Percentiles rank a stretch among this genome's conserved stretches.
phyloP scores from a whole-genome alignment of 2,888 invertebrate species.

The Hartigia nigra region DNA sequence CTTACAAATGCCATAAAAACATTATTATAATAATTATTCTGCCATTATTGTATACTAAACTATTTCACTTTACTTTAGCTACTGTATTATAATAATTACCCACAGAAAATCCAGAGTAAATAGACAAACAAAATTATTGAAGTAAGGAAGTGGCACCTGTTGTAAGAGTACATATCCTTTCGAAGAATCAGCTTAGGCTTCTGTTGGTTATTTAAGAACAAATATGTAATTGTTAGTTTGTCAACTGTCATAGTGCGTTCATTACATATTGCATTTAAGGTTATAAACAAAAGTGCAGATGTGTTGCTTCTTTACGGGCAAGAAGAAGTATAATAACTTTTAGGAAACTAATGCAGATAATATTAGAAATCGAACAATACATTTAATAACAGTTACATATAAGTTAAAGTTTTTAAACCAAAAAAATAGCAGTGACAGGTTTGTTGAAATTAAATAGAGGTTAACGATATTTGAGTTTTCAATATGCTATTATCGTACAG shows the following conservation, averaged over 20 bases:
- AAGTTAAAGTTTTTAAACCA: too few relatives aligned
- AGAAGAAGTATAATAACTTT: neutral
- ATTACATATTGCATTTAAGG: neutral
- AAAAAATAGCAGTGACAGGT: too few relatives aligned
- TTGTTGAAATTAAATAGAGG: too few relatives aligned
- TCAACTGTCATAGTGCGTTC: neutral
- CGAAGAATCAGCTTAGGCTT: slow-evolving; percentile 18
- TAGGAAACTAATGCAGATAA: too few relatives aligned
- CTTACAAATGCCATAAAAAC: neutral
- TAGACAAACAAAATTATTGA: slow-evolving; percentile 7
- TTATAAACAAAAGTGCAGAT: too few relatives aligned
- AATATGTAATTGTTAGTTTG: slow-evolving; percentile 13
- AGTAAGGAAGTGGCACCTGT: slow-evolving; percentile 11
- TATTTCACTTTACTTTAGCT: neutral
- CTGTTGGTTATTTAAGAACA: slow-evolving; percentile 15
- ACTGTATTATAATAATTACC: neutral
- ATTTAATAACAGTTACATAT: too few relatives aligned
- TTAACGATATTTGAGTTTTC: neutral
- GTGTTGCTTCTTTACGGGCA: neutral
- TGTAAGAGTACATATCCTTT: slow-evolving; percentile 17
- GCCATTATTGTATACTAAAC: neutral
- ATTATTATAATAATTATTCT: neutral
- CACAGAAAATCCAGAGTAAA: slow-evolving; percentile 1
- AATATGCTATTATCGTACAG: neutral
- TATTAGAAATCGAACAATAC: too few relatives aligned